phyloP scores from a whole-genome alignment of 2,113 vertebrate species.

The Protobothrops flavoviridis region DNA sequence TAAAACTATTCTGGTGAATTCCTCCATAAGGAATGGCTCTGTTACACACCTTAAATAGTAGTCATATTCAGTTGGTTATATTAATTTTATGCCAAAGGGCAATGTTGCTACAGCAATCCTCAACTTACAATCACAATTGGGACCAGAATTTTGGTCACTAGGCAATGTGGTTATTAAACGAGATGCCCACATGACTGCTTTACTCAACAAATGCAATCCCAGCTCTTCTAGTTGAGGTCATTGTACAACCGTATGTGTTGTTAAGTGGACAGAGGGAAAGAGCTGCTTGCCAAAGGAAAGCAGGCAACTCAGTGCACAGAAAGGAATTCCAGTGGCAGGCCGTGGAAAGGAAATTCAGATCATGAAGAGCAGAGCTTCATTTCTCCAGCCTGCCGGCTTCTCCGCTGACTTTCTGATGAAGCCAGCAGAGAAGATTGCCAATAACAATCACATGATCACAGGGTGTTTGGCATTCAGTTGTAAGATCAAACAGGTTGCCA shows the following conservation, averaged over 20 bases:
- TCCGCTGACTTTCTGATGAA: not conserved
- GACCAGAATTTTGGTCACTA: not conserved
- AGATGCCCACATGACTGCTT: not conserved
- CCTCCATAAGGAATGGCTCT: not conserved
- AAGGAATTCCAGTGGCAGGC: not conserved
- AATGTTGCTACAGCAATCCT: not conserved
- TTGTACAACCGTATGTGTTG: not conserved
- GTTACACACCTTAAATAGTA: not conserved
- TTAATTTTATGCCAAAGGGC: not conserved
- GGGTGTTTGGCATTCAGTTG: not conserved
- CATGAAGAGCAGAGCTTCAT: not conserved
- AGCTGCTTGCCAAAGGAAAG: not conserved
- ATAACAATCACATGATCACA: not conserved
- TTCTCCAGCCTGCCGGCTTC: not conserved
- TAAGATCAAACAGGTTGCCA: not conserved
- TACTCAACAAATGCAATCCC: not conserved
- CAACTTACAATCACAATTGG: not conserved
- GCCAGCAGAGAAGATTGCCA: not conserved
- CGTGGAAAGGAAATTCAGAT: not conserved
- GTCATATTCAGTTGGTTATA: not conserved
- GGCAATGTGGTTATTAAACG: not conserved
- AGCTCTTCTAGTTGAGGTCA: not conserved
- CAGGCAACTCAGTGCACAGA: not conserved
- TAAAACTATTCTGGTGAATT: not conserved
- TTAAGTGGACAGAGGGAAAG: not conserved